Percentiles rank a stretch among this genome's conserved stretches.
Conservation (phyloP, 2,888 invertebrate species). For the Erannis defoliaria region DNA sequence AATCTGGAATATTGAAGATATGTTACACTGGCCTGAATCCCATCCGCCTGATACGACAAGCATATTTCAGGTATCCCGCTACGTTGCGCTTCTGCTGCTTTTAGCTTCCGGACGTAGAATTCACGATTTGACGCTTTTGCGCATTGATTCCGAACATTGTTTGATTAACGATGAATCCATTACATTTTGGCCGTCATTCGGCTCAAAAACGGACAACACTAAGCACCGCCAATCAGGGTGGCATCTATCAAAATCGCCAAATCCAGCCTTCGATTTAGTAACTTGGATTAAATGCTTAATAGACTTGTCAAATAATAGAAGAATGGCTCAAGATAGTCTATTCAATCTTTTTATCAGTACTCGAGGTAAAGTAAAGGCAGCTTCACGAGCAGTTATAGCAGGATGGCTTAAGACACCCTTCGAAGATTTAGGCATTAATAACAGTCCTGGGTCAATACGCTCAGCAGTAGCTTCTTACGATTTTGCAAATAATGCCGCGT, state of each 20-base stretch:
- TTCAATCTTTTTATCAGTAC: slow-evolving; percentile 2
- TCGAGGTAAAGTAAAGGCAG: slow-evolving; percentile 1
- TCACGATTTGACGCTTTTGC: slow-evolving; percentile 29
- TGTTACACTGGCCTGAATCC: not conserved
- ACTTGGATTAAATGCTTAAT: not conserved
- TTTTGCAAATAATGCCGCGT: slow-evolving; percentile 2
- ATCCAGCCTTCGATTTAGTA: not conserved
- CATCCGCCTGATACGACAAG: slow-evolving; percentile 4
- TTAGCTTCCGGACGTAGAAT: slow-evolving; percentile 32
- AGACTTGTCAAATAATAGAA: not conserved
- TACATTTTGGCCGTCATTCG: slow-evolving; percentile 29
- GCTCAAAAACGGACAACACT: slow-evolving; percentile 19
- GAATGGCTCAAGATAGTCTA: not conserved
- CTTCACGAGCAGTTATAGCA: not conserved
- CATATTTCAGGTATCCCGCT: slow-evolving; percentile 21
- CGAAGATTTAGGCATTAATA: not conserved
- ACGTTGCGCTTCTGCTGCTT: slow-evolving; percentile 21
- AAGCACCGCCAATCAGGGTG: slow-evolving; percentile 9
- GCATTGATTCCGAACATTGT: slow-evolving; percentile 8
- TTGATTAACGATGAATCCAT: slow-evolving; percentile 8
- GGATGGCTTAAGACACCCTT: slow-evolving; percentile 7
- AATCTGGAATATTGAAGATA: slow-evolving; percentile 8
- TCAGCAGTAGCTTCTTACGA: slow-evolving; percentile 12
- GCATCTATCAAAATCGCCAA: not conserved
- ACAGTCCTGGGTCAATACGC: slow-evolving; percentile 4